Evolutionary conservation across 2,797 vertebrate genomes (phyloP).

Genomic region (Pampus argenteus): DNA sequence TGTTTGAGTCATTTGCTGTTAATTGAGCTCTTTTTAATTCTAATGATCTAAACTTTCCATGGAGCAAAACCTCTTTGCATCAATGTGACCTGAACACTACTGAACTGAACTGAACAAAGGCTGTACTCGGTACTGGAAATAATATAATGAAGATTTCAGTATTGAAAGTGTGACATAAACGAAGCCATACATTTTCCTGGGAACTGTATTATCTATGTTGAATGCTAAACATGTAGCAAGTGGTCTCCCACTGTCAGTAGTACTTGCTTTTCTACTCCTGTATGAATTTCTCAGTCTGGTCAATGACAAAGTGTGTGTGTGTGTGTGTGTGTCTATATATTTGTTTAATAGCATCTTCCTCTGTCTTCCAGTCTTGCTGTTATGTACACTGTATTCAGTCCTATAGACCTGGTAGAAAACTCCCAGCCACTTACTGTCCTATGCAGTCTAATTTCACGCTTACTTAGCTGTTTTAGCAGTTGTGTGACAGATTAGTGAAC

Average conservation of each 20-base stretch:
- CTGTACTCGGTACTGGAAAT: no score
- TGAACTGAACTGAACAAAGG: no score
- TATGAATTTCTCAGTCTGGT: neutral
- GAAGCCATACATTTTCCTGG: neutral
- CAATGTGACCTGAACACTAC: no score
- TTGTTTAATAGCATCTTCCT: neutral
- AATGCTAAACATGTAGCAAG: neutral
- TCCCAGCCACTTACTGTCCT: conserved; percentile 27
- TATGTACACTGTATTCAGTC: neutral
- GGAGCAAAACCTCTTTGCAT: no score
- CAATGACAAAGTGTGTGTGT: neutral
- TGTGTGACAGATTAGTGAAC: conserved; percentile 28
- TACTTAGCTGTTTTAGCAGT: conserved; percentile 49
- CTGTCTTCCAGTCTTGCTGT: neutral
- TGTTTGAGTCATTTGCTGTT: no score
- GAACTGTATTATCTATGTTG: rapidly evolving
- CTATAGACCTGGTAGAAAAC: neutral
- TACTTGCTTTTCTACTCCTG: neutral
- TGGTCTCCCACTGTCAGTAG: neutral
- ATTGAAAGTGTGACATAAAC: neutral
- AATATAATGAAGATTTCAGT: neutral
- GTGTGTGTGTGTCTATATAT: neutral
- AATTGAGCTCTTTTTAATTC: no score
- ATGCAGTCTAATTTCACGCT: conserved; percentile 48
- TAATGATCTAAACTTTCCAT: no score